Conservation (phyloP, 2,888 invertebrate species). For the Dyspetes luteomarginatus region DNA sequence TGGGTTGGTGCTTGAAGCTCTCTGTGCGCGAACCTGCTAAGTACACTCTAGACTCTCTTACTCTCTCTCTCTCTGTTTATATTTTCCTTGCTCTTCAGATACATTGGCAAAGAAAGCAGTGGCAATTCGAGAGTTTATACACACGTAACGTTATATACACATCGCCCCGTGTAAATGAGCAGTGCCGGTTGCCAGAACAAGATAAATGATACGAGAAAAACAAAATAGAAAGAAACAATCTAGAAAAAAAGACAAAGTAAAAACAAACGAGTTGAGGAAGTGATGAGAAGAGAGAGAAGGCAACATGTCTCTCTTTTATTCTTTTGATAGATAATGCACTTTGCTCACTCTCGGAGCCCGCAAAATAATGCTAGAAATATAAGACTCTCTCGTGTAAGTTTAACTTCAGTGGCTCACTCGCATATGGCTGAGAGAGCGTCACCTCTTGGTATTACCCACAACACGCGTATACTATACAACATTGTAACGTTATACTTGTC, state of each 20-base stretch:
- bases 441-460: constrained; percentile 20
- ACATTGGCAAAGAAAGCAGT: constrained; percentile 5
- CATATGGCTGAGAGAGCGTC: neutral
- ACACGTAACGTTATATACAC: constrained; percentile 42
- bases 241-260: constrained; percentile 4
- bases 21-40: constrained; percentile 46
- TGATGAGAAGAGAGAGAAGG: constrained; percentile 43
- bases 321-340: constrained; percentile 33
- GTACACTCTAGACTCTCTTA: constrained; percentile 12
- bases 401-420: constrained; percentile 45
- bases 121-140: constrained; percentile 57
- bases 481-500: constrained; percentile 51
- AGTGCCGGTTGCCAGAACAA: constrained; percentile 48
- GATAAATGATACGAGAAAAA: constrained; percentile 33
- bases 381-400: constrained; percentile 32
- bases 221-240: neutral
- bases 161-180: too few relatives aligned
- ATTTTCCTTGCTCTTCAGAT: neutral
- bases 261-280: constrained; percentile 47
- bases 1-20: constrained; percentile 35
- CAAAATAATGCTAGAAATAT: constrained; percentile 24
- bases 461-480: constrained; percentile 37
- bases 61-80: constrained; percentile 10
- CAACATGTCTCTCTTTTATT: constrained; percentile 7
- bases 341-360: constrained; percentile 51